Evolutionary conservation across 2,113 vertebrate genomes (phyloP).

Genomic region (Notarius lentiginosus): DNA sequence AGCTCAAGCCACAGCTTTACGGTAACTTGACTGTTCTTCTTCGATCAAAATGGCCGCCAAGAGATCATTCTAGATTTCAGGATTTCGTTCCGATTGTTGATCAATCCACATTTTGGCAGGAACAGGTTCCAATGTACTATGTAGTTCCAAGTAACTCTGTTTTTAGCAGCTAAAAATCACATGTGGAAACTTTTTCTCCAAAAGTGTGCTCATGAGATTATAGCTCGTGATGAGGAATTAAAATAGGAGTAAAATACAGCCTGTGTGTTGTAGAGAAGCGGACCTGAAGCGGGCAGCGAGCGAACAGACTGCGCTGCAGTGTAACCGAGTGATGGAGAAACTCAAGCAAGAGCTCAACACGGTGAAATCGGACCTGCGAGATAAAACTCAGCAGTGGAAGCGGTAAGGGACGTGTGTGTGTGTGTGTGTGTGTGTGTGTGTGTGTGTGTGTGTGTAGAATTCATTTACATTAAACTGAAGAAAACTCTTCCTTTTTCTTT

Average conservation of each 20-base stretch:
- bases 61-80: background rate
- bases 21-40: constrained; percentile 66
- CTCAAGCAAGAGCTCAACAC: constrained; percentile 77
- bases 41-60: background rate
- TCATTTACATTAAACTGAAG: no score
- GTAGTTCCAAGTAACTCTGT: background rate
- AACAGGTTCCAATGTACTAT: no score
- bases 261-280: constrained; percentile 69
- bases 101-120: no score
- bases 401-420: constrained; percentile 76
- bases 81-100: background rate
- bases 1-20: constrained; percentile 79
- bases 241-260: background rate
- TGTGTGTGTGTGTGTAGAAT: background rate
- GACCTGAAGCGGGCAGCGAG: constrained; percentile 79
- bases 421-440: no score
- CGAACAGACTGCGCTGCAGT: constrained; percentile 77
- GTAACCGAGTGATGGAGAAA: constrained; percentile 72
- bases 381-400: constrained; percentile 75
- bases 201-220: background rate
- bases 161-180: background rate
- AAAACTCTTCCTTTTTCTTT: background rate
- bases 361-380: constrained; percentile 77
- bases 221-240: background rate
- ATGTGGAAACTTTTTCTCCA: no score